Conservation (phyloP, 2,113 vertebrate species). For the Coptodon rendalli region DNA sequence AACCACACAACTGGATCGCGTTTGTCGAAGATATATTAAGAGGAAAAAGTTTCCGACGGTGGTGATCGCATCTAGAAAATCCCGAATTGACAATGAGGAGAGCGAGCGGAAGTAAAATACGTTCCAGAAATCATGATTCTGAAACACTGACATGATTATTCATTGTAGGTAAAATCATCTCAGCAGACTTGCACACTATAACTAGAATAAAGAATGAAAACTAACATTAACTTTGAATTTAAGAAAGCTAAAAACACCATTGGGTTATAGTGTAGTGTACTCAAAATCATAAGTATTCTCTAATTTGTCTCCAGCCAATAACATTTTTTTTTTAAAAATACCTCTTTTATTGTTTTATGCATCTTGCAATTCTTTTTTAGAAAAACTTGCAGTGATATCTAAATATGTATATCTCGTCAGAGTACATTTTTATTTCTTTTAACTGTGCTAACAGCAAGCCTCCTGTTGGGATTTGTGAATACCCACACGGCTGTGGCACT, state of each 20-base stretch:
- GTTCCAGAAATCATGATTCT: background rate
- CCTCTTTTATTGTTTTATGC: background rate
- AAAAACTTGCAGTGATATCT: background rate
- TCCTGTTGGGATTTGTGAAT: background rate
- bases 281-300: background rate
- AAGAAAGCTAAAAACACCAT: background rate
- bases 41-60: constrained; percentile 19
- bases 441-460: background rate
- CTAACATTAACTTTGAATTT: background rate
- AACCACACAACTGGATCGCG: constrained; percentile 36
- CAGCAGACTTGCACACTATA: background rate
- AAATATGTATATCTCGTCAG: background rate
- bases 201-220: background rate
- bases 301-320: background rate
- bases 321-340: background rate
- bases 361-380: background rate
- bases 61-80: constrained; percentile 22
- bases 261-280: background rate
- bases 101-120: background rate
- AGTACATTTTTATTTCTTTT: background rate
- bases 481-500: background rate
- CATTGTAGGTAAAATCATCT: background rate
- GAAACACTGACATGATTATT: background rate
- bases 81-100: background rate
- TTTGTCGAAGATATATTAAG: constrained; percentile 22